Conservation (phyloP, 2,888 invertebrate species). For the Ormyrus nitidulus region DNA sequence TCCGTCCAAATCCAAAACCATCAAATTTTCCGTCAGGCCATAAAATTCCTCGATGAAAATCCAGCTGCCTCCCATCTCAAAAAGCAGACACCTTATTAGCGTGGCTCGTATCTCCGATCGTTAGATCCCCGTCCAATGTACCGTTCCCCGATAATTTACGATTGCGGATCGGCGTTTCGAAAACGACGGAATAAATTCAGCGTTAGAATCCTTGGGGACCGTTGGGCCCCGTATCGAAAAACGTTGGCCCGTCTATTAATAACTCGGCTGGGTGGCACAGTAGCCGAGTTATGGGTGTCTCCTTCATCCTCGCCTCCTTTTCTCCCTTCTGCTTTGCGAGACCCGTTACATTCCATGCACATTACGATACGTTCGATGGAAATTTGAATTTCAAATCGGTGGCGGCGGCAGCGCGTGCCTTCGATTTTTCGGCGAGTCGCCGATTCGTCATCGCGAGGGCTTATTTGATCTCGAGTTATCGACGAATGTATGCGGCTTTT, state of each 20-base stretch:
- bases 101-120: background rate
- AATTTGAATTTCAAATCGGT: conserved; percentile 70
- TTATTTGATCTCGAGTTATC: conserved; percentile 29
- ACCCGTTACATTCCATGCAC: conserved; percentile 72
- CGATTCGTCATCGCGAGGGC: conserved; percentile 23
- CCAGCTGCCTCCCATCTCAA: no score
- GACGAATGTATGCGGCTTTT: background rate
- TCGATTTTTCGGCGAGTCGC: conserved; percentile 43
- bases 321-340: conserved; percentile 7
- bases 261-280: conserved; percentile 60
- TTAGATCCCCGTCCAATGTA: background rate
- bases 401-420: background rate
- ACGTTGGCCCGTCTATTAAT: conserved; percentile 55
- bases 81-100: background rate
- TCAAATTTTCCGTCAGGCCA: no score
- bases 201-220: conserved; percentile 18
- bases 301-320: background rate
- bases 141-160: conserved; percentile 39
- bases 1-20: no score
- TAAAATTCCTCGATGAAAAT: no score
- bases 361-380: conserved; percentile 64
- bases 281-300: conserved; percentile 58
- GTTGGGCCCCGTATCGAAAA: background rate
- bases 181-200: conserved; percentile 9
- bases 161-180: conserved; percentile 24